Conservation (phyloP, 1,140 invertebrate species). For the Bombus waltoni region DNA sequence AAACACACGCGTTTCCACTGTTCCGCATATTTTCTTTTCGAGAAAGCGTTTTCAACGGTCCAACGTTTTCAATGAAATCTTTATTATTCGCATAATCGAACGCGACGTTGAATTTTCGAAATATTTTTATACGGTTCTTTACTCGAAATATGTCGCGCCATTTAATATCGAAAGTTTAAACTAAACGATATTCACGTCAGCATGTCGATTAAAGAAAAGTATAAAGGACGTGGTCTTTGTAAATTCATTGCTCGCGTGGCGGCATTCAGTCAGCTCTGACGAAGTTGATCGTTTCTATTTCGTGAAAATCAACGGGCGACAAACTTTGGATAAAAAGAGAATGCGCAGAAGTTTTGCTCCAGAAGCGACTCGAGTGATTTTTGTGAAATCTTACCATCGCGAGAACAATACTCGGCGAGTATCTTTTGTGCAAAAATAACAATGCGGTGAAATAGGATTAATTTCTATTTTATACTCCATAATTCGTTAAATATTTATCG, state of each 20-base stretch:
- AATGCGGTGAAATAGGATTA: not conserved
- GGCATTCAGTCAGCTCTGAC: not conserved
- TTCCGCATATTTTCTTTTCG: too few species aligned
- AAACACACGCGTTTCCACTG: too few species aligned
- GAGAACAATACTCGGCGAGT: not conserved
- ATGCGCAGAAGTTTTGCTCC: not conserved
- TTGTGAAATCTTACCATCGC: not conserved
- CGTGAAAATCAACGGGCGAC: not conserved
- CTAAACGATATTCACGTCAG: too few species aligned
- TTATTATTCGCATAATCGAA: too few species aligned
- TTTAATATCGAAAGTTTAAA: too few species aligned
- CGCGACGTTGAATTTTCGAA: too few species aligned
- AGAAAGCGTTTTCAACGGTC: too few species aligned
- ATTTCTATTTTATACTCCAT: not conserved
- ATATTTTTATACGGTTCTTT: too few species aligned
- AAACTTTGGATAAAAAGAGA: not conserved
- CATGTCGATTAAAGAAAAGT: not conserved
- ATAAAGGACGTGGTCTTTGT: not conserved
- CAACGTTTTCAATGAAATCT: too few species aligned
- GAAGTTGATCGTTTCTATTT: conserved; percentile 29
- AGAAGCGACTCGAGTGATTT: conserved; percentile 23
- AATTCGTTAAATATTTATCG: not conserved
- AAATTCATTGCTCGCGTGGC: not conserved
- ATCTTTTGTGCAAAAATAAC: conserved; percentile 19
- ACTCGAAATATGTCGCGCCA: too few species aligned